Evolutionary conservation across 2,888 invertebrate species (phyloP), one percentile per base, ranked within the genome.

Genomic region (Drosophila differens): DNA sequence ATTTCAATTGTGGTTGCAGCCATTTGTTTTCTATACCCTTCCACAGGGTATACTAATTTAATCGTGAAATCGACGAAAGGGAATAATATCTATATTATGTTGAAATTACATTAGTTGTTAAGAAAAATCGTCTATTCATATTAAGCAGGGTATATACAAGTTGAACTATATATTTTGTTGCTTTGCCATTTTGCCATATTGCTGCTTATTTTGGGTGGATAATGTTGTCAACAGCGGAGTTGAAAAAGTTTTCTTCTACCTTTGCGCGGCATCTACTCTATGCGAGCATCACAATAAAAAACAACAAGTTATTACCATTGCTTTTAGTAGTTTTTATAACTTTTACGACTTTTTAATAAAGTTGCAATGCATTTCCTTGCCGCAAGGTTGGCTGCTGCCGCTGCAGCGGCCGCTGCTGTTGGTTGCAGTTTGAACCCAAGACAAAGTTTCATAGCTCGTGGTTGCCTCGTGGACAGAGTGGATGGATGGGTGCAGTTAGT

Each of bases 341-440:
- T 87, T 87, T 90, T 85, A 90, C 83, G 89, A 88, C 83, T 85
- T 87, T 90, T 90, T 90, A 85, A 87, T 85, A 90, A 85, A 87
- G 89, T 87, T 88, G 90, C 81, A 75, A 81, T 88, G 90, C 86
- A 86, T 89, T 86, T 80, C 77, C 82, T 87, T 82, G 79, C 76
- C 71, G 70, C 39, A 74, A 35, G 54, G 44, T 41, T 44, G 32
- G 47, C 44, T 33, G 57, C 54, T 22, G 61, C 25, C 14, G 35
- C 5, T 35, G 35, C 14, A 14, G 5, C 5, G 16, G 19, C 37
- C 37, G 37, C 37, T 37, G 47, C 44, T 35, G 25, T 14, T 25
- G 54, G 35, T 44, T 52, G 32, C 55, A 55, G 47, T 39, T 76
- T 55, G 66, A 70, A 62, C 83, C 62, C 69, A 89, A 73, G 91